Evolutionary conservation across 1,140 invertebrate genomes (phyloP).

Genomic region (Tribolium castaneum): DNA sequence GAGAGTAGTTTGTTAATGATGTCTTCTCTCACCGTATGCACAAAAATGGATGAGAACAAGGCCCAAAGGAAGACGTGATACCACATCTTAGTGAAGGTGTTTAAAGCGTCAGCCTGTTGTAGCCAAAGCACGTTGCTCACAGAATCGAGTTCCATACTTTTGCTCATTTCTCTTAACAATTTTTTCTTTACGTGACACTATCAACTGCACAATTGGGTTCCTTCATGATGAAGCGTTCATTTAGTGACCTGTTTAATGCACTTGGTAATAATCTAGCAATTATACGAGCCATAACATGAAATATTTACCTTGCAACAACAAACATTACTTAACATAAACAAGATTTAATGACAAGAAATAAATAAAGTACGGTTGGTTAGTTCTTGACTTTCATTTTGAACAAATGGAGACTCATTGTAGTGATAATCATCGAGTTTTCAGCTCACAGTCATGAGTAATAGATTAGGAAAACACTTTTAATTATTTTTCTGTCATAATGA

Average conservation of each 20-base stretch:
- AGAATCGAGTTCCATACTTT: slow-evolving; percentile 71
- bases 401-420: too few relatives aligned
- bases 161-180: slow-evolving; percentile 46
- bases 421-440: too few relatives aligned
- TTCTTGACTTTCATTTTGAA: too few relatives aligned
- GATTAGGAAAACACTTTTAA: too few relatives aligned
- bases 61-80: slow-evolving; percentile 96
- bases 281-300: too few relatives aligned
- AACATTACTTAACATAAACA: too few relatives aligned
- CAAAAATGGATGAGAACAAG: slow-evolving; percentile 91
- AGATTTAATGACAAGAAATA: too few relatives aligned
- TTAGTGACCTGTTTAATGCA: neutral
- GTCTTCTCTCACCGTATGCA: slow-evolving; percentile 73
- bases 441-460: too few relatives aligned
- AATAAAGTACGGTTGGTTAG: too few relatives aligned
- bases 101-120: slow-evolving; percentile 69
- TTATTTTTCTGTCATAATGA: too few relatives aligned
- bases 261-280: neutral
- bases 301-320: too few relatives aligned
- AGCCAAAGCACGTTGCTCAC: slow-evolving; percentile 73
- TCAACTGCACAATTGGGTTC: slow-evolving; percentile 46
- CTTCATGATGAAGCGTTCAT: slow-evolving; percentile 49
- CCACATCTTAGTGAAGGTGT: slow-evolving; percentile 91
- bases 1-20: too few relatives aligned
- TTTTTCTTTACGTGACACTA: slow-evolving; percentile 51